Percentiles rank a stretch among this genome's conserved stretches.
phyloP scores from a whole-genome alignment of 1,140 invertebrate species.

The Mycetomoellerius zeteki region DNA sequence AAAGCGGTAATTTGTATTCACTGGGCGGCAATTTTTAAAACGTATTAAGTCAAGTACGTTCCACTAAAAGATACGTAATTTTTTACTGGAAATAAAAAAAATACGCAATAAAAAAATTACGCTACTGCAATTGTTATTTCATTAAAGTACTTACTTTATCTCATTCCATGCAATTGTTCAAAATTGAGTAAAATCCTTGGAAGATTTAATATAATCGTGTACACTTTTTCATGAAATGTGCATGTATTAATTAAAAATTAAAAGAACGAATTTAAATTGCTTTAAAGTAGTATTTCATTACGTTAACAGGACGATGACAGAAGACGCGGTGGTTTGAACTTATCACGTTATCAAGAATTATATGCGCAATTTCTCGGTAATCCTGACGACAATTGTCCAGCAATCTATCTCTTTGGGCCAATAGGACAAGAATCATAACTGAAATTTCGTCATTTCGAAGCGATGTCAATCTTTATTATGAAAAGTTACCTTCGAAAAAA shows the following conservation, averaged over 20 bases:
- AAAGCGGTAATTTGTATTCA: background rate
- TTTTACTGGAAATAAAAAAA: background rate
- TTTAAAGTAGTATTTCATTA: background rate
- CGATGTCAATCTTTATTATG: background rate
- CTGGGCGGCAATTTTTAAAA: too few relatives aligned
- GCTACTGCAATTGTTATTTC: background rate
- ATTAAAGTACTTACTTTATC: background rate
- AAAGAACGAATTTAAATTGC: background rate
- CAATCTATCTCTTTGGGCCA: conserved; percentile 93
- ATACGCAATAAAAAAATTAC: background rate
- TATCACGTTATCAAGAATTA: conserved; percentile 93
- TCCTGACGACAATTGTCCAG: conserved; percentile 90
- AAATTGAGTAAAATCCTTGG: background rate
- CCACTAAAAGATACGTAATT: background rate
- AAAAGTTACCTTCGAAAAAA: too few relatives aligned
- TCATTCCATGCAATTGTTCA: background rate
- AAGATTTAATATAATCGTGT: background rate
- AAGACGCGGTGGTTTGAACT: conserved; percentile 91
- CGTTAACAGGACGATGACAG: conserved; percentile 92
- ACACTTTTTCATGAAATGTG: background rate
- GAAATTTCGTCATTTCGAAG: conserved; percentile 51
- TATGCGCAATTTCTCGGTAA: conserved; percentile 94
- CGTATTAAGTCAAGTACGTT: background rate
- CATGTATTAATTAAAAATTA: background rate
- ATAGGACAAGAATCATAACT: conserved; percentile 66